phyloP scores from a whole-genome alignment of 2,888 invertebrate species.

The Theristus sp. region DNA sequence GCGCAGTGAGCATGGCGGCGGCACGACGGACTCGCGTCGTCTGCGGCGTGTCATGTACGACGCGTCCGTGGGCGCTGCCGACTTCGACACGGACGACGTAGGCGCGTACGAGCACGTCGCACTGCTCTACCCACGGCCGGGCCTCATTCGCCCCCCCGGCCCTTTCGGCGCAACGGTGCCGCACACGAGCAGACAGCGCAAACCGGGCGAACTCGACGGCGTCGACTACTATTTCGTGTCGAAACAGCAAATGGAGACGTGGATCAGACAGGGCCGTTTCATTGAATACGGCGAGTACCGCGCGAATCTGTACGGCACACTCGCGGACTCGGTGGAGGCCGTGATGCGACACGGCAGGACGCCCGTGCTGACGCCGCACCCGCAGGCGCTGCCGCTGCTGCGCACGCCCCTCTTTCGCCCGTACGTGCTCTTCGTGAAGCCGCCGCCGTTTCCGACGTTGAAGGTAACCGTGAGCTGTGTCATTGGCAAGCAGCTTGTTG shows the following conservation, averaged over 20 bases:
- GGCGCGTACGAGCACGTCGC: constrained; percentile 79
- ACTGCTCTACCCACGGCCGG: constrained; percentile 67
- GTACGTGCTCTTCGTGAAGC: constrained; percentile 75
- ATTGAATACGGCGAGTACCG: constrained; percentile 92
- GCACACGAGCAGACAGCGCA: constrained; percentile 73
- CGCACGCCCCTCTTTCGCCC: constrained; percentile 77
- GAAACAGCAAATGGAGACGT: constrained; percentile 56
- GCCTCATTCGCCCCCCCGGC: constrained; percentile 49
- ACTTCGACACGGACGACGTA: constrained; percentile 35
- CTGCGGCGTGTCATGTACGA: background rate
- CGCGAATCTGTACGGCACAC: constrained; percentile 81
- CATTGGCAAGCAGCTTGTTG: too few relatives aligned
- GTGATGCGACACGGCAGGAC: constrained; percentile 50
- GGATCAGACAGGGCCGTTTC: constrained; percentile 62
- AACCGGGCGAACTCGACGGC: constrained; percentile 48
- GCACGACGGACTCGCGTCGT: too few relatives aligned
- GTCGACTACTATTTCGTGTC: constrained; percentile 66
- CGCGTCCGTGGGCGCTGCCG: background rate
- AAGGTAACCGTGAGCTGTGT: too few relatives aligned
- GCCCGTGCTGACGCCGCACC: constrained; percentile 79
- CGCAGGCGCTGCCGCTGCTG: constrained; percentile 81
- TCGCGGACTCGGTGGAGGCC: constrained; percentile 66
- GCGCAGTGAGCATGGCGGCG: too few relatives aligned
- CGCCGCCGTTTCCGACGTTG: constrained; percentile 62
- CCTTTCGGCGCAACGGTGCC: constrained; percentile 23